phyloP scores from a whole-genome alignment of 2,888 invertebrate species.

The Copidosoma aretas region DNA sequence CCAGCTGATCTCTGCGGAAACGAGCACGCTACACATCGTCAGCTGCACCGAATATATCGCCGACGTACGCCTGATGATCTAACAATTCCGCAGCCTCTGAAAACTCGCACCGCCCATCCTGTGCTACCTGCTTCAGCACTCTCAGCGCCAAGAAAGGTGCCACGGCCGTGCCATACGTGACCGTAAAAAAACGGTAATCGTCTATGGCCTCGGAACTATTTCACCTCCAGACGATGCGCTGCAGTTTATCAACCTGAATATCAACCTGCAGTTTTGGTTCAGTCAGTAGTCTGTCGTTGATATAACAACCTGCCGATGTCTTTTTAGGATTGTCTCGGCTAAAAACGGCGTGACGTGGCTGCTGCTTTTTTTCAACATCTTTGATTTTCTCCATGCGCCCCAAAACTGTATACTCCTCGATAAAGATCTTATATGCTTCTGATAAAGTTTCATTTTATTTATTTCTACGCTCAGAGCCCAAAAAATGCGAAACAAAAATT shows the following conservation, averaged over 20 bases:
- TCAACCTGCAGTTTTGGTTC: background rate
- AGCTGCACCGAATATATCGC: background rate
- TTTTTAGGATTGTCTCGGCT: background rate
- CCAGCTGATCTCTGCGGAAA: background rate
- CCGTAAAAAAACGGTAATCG: background rate
- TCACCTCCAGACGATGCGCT: background rate
- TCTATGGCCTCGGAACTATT: background rate
- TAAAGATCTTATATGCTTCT: background rate
- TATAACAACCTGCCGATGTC: background rate
- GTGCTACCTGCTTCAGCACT: background rate
- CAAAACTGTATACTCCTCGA: background rate
- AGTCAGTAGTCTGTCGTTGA: background rate
- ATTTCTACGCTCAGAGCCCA: background rate
- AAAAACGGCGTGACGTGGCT: constrained; percentile 3
- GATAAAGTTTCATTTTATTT: background rate
- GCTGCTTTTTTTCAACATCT: background rate
- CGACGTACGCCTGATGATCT: background rate
- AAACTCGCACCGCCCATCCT: background rate
- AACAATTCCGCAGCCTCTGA: background rate
- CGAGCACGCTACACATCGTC: background rate
- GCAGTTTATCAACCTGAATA: background rate
- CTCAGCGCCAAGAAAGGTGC: background rate
- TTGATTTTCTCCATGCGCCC: background rate
- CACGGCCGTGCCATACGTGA: background rate
- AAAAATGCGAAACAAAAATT: background rate